phyloP scores from a whole-genome alignment of 2,888 invertebrate species.

The Lithosia quadra region DNA sequence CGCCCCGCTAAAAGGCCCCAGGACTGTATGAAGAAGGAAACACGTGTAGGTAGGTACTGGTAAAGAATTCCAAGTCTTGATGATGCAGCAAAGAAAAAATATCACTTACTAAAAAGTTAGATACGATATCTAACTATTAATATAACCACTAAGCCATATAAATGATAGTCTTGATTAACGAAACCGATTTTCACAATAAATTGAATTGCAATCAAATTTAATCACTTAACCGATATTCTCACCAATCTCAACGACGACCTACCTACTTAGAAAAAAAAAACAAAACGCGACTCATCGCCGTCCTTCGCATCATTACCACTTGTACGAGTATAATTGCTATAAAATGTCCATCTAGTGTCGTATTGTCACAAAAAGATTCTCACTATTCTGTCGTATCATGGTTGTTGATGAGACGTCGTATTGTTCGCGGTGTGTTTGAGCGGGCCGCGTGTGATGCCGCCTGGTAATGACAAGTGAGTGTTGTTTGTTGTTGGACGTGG shows the following conservation, averaged over 20 bases:
- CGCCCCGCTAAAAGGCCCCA: too few relatives aligned
- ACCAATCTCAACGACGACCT: constrained; percentile 14
- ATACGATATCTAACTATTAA: too few relatives aligned
- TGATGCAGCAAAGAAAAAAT: too few relatives aligned
- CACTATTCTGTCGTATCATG: constrained; percentile 61
- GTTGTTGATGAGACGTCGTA: constrained; percentile 62
- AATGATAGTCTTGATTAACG: background rate
- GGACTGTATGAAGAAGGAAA: too few relatives aligned
- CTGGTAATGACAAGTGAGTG: constrained; percentile 36
- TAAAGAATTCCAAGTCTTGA: too few relatives aligned
- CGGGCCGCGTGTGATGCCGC: constrained; percentile 35
- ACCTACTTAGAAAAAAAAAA: constrained; percentile 22
- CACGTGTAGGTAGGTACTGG: too few relatives aligned
- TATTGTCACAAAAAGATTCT: constrained; percentile 66
- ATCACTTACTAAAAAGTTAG: too few relatives aligned
- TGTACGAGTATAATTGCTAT: constrained; percentile 59
- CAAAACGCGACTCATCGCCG: constrained; percentile 38
- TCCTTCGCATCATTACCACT: constrained; percentile 48
- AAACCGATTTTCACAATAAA: constrained; percentile 3
- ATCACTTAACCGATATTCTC: constrained; percentile 27
- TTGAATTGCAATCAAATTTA: constrained; percentile 18
- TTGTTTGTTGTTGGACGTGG: constrained; percentile 29
- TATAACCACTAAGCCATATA: too few relatives aligned
- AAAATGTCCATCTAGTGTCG: constrained; percentile 63
- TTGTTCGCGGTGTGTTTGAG: constrained; percentile 55